Conservation (phyloP, 2,888 invertebrate species). For the Ectemnius cavifrons region DNA sequence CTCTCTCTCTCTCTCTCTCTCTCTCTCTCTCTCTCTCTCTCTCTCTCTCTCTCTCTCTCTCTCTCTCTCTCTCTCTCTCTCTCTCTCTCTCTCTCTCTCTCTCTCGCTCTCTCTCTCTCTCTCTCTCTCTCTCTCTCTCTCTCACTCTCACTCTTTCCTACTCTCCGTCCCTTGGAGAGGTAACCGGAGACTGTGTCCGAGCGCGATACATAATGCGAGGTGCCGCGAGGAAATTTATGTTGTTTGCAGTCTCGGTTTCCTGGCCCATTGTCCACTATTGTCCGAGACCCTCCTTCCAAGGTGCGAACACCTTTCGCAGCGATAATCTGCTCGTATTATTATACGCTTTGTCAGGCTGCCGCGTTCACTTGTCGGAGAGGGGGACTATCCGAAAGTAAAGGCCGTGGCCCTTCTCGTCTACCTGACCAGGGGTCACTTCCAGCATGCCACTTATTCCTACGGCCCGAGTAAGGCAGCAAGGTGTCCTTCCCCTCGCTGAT, state of each 20-base stretch:
- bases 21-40: too few species aligned
- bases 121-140: too few species aligned
- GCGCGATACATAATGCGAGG: slow-evolving; percentile 35
- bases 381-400: slow-evolving; percentile 46
- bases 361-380: slow-evolving; percentile 65
- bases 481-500: slow-evolving; percentile 39
- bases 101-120: neutral
- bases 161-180: neutral
- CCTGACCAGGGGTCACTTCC: slow-evolving; percentile 77
- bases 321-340: slow-evolving; percentile 76
- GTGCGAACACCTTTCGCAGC: slow-evolving; percentile 76
- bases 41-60: too few species aligned
- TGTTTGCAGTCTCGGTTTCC: slow-evolving; percentile 77
- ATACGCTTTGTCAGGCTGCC: slow-evolving; percentile 73
- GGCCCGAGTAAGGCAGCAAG: slow-evolving; percentile 37
- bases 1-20: too few species aligned
- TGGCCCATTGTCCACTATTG: slow-evolving; percentile 74
- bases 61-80: too few species aligned
- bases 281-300: slow-evolving; percentile 74
- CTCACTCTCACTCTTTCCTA: too few species aligned
- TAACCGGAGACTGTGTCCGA: slow-evolving; percentile 39
- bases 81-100: slow-evolving; percentile 1
- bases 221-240: slow-evolving; percentile 73
- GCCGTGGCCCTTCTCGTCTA: slow-evolving; percentile 54
- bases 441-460: slow-evolving; percentile 32